A percentile compares a stretch with the other conserved stretches of the same genome.
Conservation (phyloP, 2,888 invertebrate species). For the Cantharis lateralis region DNA sequence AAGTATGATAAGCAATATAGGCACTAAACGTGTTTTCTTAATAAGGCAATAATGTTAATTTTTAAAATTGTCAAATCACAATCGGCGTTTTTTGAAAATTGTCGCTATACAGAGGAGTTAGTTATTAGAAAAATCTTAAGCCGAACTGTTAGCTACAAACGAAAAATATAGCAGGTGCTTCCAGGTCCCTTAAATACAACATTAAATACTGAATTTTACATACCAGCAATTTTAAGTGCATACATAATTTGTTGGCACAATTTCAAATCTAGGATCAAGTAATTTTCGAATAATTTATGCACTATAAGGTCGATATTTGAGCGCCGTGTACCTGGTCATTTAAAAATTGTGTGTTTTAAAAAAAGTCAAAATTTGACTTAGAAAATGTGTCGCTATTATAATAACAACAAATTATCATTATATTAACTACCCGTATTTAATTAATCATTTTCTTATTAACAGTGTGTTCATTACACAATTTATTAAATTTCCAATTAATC, state of each 20-base stretch:
- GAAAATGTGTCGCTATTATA: slow-evolving; percentile 6
- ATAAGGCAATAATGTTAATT: slow-evolving; percentile 19
- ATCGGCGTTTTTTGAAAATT: slow-evolving; percentile 1
- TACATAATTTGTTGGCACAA: slow-evolving; percentile 24
- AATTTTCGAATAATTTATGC: slow-evolving; percentile 24
- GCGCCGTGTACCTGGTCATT: slow-evolving; percentile 14
- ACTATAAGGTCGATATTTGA: slow-evolving; percentile 26
- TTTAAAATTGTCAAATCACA: slow-evolving; percentile 26
- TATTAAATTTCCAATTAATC: slow-evolving; percentile 10
- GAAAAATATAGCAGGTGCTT: neutral
- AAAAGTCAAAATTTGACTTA: slow-evolving; percentile 17
- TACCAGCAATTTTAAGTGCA: slow-evolving; percentile 4
- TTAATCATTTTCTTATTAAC: slow-evolving; percentile 5
- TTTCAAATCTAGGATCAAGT: slow-evolving; percentile 24
- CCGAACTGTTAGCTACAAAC: neutral
- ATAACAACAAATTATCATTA: slow-evolving; percentile 7
- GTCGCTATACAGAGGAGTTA: neutral
- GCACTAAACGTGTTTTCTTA: slow-evolving; percentile 25
- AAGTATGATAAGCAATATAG: slow-evolving; percentile 16
- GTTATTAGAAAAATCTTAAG: neutral
- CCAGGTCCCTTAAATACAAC: neutral
- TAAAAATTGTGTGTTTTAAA: slow-evolving; percentile 11
- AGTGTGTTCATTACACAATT: slow-evolving; percentile 11
- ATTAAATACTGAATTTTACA: slow-evolving; percentile 4
- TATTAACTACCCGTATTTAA: slow-evolving; percentile 23